Evolutionary conservation across 2,113 vertebrate species (phyloP).

Genomic region (Girardinichthys multiradiatus): DNA sequence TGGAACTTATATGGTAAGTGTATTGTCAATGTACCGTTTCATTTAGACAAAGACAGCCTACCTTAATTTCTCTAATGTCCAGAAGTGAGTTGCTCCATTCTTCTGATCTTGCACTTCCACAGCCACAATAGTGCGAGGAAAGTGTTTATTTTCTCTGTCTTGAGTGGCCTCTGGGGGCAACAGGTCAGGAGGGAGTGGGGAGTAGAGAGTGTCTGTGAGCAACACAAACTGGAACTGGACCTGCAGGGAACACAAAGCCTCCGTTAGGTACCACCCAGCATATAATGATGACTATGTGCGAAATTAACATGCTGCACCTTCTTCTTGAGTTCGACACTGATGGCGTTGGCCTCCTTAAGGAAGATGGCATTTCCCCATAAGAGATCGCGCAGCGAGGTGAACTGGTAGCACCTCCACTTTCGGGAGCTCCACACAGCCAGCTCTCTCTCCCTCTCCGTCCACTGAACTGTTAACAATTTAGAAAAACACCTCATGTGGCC

Average conservation of each 20-base stretch:
- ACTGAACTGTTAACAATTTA: slow-evolving; percentile 83
- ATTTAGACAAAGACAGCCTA: slow-evolving; percentile 52
- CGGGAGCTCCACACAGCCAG: slow-evolving; percentile 93
- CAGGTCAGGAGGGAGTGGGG: slow-evolving; percentile 91
- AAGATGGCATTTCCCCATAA: slow-evolving; percentile 98
- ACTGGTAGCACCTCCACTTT: slow-evolving; percentile 98
- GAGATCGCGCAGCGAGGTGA: slow-evolving; percentile 94
- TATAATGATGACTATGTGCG: not conserved
- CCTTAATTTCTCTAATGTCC: slow-evolving; percentile 98
- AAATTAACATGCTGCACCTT: slow-evolving; percentile 80
- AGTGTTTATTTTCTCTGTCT: slow-evolving; percentile 88
- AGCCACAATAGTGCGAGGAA: slow-evolving; percentile 94
- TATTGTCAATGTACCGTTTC: not conserved
- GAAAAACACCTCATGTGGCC: not conserved
- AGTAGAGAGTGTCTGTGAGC: slow-evolving; percentile 95
- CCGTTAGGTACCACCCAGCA: not conserved
- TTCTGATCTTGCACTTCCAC: slow-evolving; percentile 98
- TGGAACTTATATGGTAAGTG: too few relatives aligned
- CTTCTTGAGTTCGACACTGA: slow-evolving; percentile 97
- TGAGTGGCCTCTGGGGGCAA: slow-evolving; percentile 87
- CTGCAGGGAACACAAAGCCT: slow-evolving; percentile 63
- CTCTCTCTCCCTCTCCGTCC: slow-evolving; percentile 91
- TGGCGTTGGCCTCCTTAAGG: slow-evolving; percentile 97
- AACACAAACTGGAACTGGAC: slow-evolving; percentile 99
- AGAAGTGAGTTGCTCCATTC: slow-evolving; percentile 96